Conservation (phyloP, 2,797 vertebrate genomes). For the Myotis findleyi region DNA sequence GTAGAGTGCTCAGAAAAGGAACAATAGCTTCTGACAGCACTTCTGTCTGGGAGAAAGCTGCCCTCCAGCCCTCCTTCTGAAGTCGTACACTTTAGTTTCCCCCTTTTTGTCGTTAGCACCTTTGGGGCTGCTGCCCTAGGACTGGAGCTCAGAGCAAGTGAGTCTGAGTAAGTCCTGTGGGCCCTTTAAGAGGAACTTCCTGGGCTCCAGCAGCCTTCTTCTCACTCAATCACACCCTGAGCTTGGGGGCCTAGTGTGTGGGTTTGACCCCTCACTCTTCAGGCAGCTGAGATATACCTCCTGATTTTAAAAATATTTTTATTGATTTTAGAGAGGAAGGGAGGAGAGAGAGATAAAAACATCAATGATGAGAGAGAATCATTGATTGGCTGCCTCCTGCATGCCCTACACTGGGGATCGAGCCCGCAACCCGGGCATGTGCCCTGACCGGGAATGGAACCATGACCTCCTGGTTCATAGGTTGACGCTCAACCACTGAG, state of each 20-base stretch:
- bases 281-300: neutral
- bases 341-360: no score
- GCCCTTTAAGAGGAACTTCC: neutral
- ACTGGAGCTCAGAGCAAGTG: neutral
- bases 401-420: no score
- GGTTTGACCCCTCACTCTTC: neutral
- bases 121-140: neutral
- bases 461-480: no score
- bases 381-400: no score
- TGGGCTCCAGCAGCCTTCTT: neutral
- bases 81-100: neutral
- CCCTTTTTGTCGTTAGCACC: neutral
- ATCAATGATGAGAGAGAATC: no score
- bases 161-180: neutral
- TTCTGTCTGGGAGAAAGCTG: neutral
- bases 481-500: no score
- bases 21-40: neutral
- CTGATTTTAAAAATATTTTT: no score
- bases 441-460: no score
- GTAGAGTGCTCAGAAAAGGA: neutral
- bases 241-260: neutral
- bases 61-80: neutral
- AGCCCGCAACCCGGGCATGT: no score
- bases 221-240: neutral
- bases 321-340: no score